phyloP scores from a whole-genome alignment of 2,797 vertebrate species.

The Threskiornis aethiopicus region DNA sequence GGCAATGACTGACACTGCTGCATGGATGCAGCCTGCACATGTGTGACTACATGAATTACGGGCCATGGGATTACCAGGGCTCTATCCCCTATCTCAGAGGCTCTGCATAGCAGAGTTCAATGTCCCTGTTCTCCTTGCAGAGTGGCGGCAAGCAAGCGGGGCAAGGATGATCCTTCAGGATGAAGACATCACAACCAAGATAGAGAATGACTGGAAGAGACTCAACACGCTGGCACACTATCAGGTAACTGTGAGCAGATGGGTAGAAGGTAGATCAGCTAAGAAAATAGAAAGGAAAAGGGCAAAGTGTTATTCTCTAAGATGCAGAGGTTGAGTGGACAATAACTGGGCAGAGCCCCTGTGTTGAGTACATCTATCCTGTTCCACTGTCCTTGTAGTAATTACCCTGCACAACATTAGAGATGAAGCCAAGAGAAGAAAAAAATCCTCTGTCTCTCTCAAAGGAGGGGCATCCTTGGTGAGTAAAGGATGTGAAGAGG shows the following conservation, averaged over 20 bases:
- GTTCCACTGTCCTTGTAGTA: background rate
- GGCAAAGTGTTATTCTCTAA: background rate
- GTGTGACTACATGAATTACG: background rate
- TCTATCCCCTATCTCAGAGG: background rate
- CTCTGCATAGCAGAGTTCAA: background rate
- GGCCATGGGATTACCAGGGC: background rate
- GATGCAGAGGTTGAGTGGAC: background rate
- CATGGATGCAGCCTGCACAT: accelerated
- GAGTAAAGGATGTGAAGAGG: background rate
- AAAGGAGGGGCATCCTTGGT: background rate
- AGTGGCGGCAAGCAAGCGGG: constrained; percentile 93
- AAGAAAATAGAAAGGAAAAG: background rate
- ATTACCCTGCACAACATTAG: background rate
- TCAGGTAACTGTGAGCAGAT: constrained; percentile 68
- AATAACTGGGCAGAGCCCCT: background rate
- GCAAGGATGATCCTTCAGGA: constrained; percentile 93
- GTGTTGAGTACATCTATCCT: background rate
- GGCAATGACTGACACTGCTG: too few species aligned
- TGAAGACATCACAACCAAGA: constrained; percentile 96
- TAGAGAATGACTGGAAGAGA: constrained; percentile 97
- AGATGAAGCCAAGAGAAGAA: background rate
- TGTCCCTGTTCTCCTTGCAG: constrained; percentile 70
- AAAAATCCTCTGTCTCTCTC: background rate
- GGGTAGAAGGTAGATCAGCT: background rate
- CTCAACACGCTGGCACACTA: constrained; percentile 92